A percentile compares a stretch with the other conserved stretches of the same genome.
Evolutionary conservation across 2,888 invertebrate species (phyloP).

Genomic region (Zele albiditarsus): DNA sequence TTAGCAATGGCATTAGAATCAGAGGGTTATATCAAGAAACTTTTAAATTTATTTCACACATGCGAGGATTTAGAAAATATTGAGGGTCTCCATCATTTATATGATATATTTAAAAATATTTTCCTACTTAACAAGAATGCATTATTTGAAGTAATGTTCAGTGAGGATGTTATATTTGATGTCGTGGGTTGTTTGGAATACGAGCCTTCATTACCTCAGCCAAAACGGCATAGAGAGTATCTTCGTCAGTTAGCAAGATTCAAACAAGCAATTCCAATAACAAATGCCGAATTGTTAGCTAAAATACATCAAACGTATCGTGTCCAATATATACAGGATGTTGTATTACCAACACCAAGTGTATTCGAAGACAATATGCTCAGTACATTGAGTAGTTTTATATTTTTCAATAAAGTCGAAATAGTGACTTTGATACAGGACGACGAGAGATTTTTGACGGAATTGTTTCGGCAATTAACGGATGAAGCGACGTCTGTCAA

Average conservation of each 20-base stretch:
- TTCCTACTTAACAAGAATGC: conserved; percentile 98
- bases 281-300: conserved; percentile 93
- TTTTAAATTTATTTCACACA: conserved; percentile 95
- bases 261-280: conserved; percentile 95
- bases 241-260: conserved; percentile 93
- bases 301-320: conserved; percentile 99
- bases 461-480: conserved; percentile 94
- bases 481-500: conserved; percentile 89
- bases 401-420: conserved; percentile 99
- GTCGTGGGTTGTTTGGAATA: conserved; percentile 99
- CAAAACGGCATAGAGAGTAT: conserved; percentile 96
- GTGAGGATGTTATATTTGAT: conserved; percentile 96
- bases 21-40: conserved; percentile 95
- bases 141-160: conserved; percentile 97
- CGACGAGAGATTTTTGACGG: conserved; percentile 96
- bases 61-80: conserved; percentile 97
- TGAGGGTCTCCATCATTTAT: conserved; percentile 95
- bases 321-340: conserved; percentile 99
- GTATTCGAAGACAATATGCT: conserved; percentile 99
- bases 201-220: conserved; percentile 90
- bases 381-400: conserved; percentile 97
- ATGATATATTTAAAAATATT: conserved; percentile 98
- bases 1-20: conserved; percentile 93
- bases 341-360: conserved; percentile 98
- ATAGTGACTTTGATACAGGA: conserved; percentile 98